Percentiles rank a stretch among this genome's conserved stretches.
Evolutionary conservation across 2,888 invertebrate genomes (phyloP).

Genomic region (Sinodicranocentrus sp.): DNA sequence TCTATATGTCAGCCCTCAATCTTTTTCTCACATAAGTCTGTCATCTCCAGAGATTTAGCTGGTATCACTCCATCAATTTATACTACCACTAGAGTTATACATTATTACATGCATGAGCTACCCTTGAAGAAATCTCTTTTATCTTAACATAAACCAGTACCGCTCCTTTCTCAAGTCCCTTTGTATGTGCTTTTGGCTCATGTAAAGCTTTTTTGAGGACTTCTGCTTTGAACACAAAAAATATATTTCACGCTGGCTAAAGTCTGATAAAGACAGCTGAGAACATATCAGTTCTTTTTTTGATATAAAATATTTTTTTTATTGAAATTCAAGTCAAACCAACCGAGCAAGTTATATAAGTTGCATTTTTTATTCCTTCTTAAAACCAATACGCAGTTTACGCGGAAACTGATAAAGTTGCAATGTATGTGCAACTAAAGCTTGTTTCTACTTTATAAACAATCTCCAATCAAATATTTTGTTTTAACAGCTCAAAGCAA

Average conservation of each 20-base stretch:
- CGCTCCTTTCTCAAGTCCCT: background rate
- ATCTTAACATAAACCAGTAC: constrained; percentile 20
- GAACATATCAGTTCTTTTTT: background rate
- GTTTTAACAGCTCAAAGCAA: too few species aligned
- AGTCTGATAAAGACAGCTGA: constrained; percentile 43
- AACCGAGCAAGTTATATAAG: too few species aligned
- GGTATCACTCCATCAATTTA: constrained; percentile 48
- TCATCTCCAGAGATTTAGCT: constrained; percentile 44
- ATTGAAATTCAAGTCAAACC: too few species aligned
- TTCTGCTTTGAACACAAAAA: constrained; percentile 18
- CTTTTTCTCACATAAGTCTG: constrained; percentile 54
- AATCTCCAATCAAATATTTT: too few species aligned
- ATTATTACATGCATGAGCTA: constrained; percentile 50
- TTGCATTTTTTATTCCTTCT: too few species aligned
- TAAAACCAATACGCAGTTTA: too few species aligned
- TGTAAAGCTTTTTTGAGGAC: constrained; percentile 21
- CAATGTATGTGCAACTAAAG: too few species aligned
- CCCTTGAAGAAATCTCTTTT: constrained; percentile 42
- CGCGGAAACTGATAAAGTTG: too few species aligned
- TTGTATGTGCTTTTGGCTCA: constrained; percentile 11
- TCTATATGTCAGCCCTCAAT: constrained; percentile 40
- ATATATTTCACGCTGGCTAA: constrained; percentile 35
- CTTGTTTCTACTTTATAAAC: too few species aligned
- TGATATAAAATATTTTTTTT: too few species aligned
- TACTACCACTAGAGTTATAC: constrained; percentile 26